These are phyloP conservation scores for Drosophila formosana DNA, from an alignment of 2,888 invertebrate species.

Conservation along the genomic window DNA sequence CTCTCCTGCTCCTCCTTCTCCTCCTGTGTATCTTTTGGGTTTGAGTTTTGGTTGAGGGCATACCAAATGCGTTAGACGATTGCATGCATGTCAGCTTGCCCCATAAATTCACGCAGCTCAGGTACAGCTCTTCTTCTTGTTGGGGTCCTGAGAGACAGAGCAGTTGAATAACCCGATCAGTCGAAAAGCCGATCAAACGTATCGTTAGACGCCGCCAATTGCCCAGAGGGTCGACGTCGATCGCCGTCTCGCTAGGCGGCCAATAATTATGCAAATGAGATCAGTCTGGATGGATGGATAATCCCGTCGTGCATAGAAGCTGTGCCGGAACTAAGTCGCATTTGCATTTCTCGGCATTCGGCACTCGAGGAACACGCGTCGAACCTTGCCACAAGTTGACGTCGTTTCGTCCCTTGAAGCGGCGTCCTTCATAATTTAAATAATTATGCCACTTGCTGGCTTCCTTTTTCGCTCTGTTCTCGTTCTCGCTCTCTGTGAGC, in stretches of 20 bases:
- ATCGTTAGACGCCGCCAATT: conserved; percentile 75
- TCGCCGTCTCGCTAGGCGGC: conserved; percentile 47
- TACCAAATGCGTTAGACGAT: conserved; percentile 46
- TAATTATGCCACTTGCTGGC: conserved; percentile 81
- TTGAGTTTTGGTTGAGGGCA: conserved; percentile 12
- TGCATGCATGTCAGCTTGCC: conserved; percentile 65
- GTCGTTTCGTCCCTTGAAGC: conserved; percentile 42
- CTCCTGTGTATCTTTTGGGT: not conserved
- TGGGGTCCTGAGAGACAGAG: conserved; percentile 42
- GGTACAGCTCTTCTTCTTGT: conserved; percentile 25
- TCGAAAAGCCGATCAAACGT: conserved; percentile 67
- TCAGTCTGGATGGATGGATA: conserved; percentile 52
- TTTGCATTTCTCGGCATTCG: conserved; percentile 69
- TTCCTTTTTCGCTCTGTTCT: conserved; percentile 64
- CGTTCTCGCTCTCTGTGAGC: conserved; percentile 31
- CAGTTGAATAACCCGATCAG: conserved; percentile 28
- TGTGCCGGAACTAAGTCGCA: conserved; percentile 76
- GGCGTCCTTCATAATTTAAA: conserved; percentile 80
- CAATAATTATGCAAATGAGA: conserved; percentile 79
- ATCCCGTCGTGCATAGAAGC: conserved; percentile 73
- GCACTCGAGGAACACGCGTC: conserved; percentile 69
- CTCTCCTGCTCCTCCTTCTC: not conserved
- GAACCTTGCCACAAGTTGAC: not conserved
- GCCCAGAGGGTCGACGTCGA: conserved; percentile 33
- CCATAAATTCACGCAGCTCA: conserved; percentile 61